Evolutionary conservation across 2,888 invertebrate species (phyloP).

Genomic region (Synanthedon tipuliformis): DNA sequence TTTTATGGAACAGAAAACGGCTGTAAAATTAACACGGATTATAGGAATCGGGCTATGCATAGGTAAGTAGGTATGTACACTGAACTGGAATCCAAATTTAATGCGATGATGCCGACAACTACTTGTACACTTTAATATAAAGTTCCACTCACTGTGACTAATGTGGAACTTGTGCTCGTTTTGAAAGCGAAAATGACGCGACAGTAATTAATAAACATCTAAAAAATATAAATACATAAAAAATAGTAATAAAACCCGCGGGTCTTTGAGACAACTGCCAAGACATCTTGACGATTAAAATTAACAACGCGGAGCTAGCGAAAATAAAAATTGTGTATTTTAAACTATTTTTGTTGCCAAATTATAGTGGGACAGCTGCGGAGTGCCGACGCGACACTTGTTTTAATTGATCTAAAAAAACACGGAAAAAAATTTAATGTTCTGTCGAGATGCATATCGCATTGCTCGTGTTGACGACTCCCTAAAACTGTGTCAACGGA

Average conservation of each 20-base stretch:
- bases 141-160: slow-evolving; percentile 5
- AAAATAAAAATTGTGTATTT: slow-evolving; percentile 55
- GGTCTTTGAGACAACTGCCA: slow-evolving; percentile 62
- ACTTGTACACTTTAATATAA: too few species aligned
- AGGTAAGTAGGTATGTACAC: too few species aligned
- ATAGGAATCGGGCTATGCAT: too few species aligned
- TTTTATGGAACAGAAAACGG: too few species aligned
- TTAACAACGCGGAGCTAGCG: slow-evolving; percentile 39
- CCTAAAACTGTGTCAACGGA: slow-evolving; percentile 10
- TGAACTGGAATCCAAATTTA: too few species aligned
- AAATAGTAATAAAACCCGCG: slow-evolving; percentile 51
- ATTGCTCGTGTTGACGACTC: slow-evolving; percentile 4
- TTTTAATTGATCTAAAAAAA: background rate
- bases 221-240: slow-evolving; percentile 26
- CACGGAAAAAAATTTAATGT: background rate
- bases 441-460: slow-evolving; percentile 12
- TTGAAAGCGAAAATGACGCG: slow-evolving; percentile 19
- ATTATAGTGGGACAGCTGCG: slow-evolving; percentile 56
- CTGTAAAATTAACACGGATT: too few species aligned
- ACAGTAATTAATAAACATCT: slow-evolving; percentile 50
- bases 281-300: slow-evolving; percentile 61
- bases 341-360: slow-evolving; percentile 53
- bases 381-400: slow-evolving; percentile 5
- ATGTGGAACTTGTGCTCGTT: slow-evolving; percentile 16
- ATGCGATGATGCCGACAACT: too few species aligned